These are phyloP conservation scores for Pocillopora damicornis DNA, from an alignment of 64 coral and sea anemone genomes.

Conservation along the genomic window DNA sequence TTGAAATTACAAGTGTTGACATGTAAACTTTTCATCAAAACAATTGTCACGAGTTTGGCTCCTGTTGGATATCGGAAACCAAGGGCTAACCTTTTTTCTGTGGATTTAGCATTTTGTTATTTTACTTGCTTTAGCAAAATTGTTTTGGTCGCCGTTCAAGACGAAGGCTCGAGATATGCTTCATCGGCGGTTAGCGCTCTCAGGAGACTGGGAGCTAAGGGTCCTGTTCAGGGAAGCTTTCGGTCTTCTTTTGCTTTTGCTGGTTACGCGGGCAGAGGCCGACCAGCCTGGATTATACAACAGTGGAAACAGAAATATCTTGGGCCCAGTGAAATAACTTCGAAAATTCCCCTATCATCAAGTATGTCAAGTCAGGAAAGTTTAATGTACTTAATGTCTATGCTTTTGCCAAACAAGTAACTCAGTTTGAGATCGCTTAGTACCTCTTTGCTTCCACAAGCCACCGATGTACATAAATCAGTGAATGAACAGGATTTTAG, in stretches of 20 bases:
- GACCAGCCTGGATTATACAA: background rate
- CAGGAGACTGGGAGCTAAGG: slow-evolving; percentile 1
- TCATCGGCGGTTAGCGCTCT: background rate
- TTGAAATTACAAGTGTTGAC: too few species aligned
- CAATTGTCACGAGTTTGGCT: background rate
- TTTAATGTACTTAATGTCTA: too few species aligned
- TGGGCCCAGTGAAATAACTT: too few species aligned
- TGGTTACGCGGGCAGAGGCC: background rate
- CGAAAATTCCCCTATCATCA: too few species aligned
- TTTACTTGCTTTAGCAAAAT: background rate
- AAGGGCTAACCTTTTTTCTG: background rate
- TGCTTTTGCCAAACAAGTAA: too few species aligned
- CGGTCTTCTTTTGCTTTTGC: background rate
- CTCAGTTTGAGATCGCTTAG: too few species aligned
- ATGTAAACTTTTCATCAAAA: too few species aligned
- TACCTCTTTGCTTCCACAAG: too few species aligned
- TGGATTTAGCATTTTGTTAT: background rate
- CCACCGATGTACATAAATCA: too few species aligned
- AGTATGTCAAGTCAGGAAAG: too few species aligned
- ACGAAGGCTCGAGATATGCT: background rate
- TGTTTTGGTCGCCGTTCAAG: slow-evolving; percentile 3
- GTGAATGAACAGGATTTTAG: too few species aligned
- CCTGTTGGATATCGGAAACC: background rate
- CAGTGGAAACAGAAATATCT: too few species aligned
- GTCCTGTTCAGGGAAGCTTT: background rate